These are phyloP conservation scores for Apeltes quadracus DNA, from an alignment of 2,113 vertebrate species.

Conservation along the genomic window DNA sequence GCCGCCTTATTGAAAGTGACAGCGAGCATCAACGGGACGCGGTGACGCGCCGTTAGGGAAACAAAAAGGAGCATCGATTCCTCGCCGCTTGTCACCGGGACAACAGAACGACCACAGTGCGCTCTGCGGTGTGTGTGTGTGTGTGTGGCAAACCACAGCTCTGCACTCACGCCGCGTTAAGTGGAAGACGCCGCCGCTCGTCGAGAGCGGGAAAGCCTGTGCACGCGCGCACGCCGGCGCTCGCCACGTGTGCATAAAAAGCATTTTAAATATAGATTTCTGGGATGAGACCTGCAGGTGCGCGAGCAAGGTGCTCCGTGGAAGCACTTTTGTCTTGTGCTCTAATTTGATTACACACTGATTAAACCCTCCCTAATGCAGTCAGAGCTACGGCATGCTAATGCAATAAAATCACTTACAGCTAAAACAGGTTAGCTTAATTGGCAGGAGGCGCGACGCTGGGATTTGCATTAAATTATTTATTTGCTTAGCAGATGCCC, in stretches of 20 bases:
- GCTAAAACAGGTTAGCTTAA: slow-evolving; percentile 85
- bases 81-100: background rate
- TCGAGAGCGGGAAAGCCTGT: background rate
- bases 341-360: slow-evolving; percentile 83
- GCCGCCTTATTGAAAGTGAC: slow-evolving; percentile 57
- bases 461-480: slow-evolving; percentile 85
- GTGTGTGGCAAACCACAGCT: too few species aligned
- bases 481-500: slow-evolving; percentile 82
- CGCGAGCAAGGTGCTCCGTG: slow-evolving; percentile 72
- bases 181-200: background rate
- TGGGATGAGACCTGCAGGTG: slow-evolving; percentile 72
- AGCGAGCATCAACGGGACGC: slow-evolving; percentile 48
- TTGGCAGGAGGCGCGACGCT: slow-evolving; percentile 82
- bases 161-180: background rate
- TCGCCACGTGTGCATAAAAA: slow-evolving; percentile 45
- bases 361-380: slow-evolving; percentile 84
- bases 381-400: slow-evolving; percentile 82
- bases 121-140: background rate
- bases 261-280: slow-evolving; percentile 51
- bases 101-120: background rate
- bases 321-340: slow-evolving; percentile 74
- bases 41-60: slow-evolving; percentile 63
- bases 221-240: slow-evolving; percentile 13
- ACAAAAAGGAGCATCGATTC: slow-evolving; percentile 22
- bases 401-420: slow-evolving; percentile 85